Conservation (phyloP, 2,113 vertebrate genomes). For the Patagioenas fasciata region DNA sequence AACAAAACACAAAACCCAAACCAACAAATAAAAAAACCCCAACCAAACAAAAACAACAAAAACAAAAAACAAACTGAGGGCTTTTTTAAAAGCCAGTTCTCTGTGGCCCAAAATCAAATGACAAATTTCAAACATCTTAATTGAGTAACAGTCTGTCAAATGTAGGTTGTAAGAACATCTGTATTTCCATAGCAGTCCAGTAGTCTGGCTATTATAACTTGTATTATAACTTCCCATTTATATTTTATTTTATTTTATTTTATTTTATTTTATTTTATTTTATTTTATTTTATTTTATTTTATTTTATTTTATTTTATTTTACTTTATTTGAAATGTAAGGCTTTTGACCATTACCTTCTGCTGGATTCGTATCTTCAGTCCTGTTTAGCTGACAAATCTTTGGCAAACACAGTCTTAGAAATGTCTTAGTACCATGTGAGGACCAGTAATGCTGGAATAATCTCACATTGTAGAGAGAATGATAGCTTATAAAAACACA, state of each 20-base stretch:
- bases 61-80: background rate
- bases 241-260: background rate
- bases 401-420: background rate
- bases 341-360: background rate
- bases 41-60: background rate
- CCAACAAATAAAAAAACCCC: background rate
- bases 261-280: background rate
- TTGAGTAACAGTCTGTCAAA: background rate
- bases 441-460: background rate
- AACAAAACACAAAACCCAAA: background rate
- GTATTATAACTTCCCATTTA: background rate
- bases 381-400: background rate
- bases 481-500: conserved; percentile 51
- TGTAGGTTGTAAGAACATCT: background rate
- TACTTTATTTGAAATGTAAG: background rate
- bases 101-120: background rate
- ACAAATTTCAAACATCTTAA: background rate
- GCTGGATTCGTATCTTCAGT: background rate
- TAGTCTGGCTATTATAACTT: background rate
- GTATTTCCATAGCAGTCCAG: background rate
- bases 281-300: background rate
- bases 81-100: background rate
- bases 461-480: conserved; percentile 1
- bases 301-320: background rate
- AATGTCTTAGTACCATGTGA: background rate